A percentile compares a stretch with the other conserved stretches of the same genome.
Evolutionary conservation across 2,888 invertebrate species (phyloP).

Genomic region (Mesorhabditis belari): DNA sequence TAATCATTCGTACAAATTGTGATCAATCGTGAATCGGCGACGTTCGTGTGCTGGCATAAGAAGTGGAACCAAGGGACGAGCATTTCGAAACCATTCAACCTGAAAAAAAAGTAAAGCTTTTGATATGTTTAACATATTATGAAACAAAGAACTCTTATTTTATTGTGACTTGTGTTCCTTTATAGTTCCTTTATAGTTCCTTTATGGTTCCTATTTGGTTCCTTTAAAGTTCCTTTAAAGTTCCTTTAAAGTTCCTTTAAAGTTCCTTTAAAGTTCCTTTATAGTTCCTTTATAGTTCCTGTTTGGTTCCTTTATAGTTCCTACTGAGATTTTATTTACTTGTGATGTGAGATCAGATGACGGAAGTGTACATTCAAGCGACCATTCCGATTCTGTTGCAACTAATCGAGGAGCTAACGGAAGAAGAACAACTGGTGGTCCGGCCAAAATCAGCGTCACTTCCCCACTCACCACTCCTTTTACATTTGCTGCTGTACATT

Average conservation of each 20-base stretch:
- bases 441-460: constrained; percentile 20
- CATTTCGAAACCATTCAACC: constrained; percentile 7
- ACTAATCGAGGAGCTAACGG: constrained; percentile 33
- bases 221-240: no score
- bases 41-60: constrained; percentile 36
- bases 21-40: constrained; percentile 25
- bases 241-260: no score
- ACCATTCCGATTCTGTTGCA: constrained; percentile 23
- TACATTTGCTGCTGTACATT: constrained; percentile 42
- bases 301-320: no score
- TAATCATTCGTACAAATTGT: constrained; percentile 17
- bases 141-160: no score
- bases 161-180: no score
- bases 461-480: constrained; percentile 37
- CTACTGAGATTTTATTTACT: constrained; percentile 36
- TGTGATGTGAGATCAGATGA: constrained; percentile 20
- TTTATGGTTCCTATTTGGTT: no score
- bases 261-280: no score
- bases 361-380: constrained; percentile 33
- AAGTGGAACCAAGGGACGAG: constrained; percentile 35
- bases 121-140: no score
- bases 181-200: no score
- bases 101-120: neutral
- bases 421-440: constrained; percentile 33
- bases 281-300: no score